A percentile compares a stretch with the other conserved stretches of the same genome.
phyloP scores from a whole-genome alignment of 2,113 vertebrate species.

The Phyllostomus discolor region DNA sequence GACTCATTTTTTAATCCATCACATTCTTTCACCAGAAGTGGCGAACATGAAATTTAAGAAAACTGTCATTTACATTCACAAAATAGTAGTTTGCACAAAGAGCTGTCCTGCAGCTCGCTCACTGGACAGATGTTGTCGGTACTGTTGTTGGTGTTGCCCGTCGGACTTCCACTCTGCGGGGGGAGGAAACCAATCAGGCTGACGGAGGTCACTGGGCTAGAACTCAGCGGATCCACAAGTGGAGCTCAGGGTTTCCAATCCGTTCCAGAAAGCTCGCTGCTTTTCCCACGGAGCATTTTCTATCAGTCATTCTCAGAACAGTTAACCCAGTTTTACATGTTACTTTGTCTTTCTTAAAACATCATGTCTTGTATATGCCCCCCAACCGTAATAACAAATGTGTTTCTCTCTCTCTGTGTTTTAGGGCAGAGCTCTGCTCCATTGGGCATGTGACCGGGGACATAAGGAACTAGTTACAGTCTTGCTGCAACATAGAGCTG shows the following conservation, averaged over 20 bases:
- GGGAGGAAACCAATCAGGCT: neutral
- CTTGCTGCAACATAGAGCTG: slow-evolving; percentile 88
- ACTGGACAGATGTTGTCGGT: neutral
- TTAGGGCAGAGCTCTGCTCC: slow-evolving; percentile 93
- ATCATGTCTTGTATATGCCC: neutral
- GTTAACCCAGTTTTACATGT: neutral
- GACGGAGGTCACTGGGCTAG: neutral
- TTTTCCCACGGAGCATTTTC: neutral
- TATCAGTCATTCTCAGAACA: neutral
- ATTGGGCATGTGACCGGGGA: slow-evolving; percentile 97
- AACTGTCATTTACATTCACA: neutral
- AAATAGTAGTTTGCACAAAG: neutral
- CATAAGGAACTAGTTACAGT: slow-evolving; percentile 94
- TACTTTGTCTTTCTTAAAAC: neutral
- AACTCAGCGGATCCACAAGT: neutral
- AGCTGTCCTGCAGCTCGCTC: neutral
- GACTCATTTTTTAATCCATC: neutral
- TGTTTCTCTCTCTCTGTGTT: slow-evolving; percentile 41
- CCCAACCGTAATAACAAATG: neutral
- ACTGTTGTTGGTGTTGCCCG: neutral
- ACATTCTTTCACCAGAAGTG: neutral
- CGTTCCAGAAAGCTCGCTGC: neutral
- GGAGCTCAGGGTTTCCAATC: neutral
- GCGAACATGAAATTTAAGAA: neutral
- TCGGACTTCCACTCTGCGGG: neutral